Evolutionary conservation across 1,140 invertebrate species (phyloP).

Genomic region (Papilio polytes): DNA sequence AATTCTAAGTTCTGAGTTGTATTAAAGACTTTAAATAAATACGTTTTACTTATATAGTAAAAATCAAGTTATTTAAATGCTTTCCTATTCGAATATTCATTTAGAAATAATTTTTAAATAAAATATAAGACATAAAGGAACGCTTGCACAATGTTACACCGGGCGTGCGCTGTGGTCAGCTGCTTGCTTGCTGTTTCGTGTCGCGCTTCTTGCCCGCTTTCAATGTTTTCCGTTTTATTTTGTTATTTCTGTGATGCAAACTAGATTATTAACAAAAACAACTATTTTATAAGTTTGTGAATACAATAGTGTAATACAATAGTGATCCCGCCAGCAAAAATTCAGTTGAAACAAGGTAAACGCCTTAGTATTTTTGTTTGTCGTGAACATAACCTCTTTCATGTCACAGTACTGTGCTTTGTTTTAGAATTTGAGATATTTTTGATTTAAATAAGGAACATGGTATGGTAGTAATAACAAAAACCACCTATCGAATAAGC

Average conservation of each 20-base stretch:
- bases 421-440: slow-evolving; percentile 57
- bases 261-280: slow-evolving; percentile 79
- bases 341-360: slow-evolving; percentile 77
- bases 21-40: background rate
- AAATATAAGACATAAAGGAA: slow-evolving; percentile 36
- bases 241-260: slow-evolving; percentile 84
- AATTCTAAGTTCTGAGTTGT: background rate
- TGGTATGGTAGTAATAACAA: background rate
- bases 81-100: background rate
- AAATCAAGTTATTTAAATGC: background rate
- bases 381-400: slow-evolving; percentile 80
- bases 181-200: slow-evolving; percentile 84
- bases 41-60: background rate
- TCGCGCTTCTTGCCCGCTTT: slow-evolving; percentile 85
- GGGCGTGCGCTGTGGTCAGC: slow-evolving; percentile 79
- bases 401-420: slow-evolving; percentile 62
- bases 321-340: slow-evolving; percentile 72
- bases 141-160: slow-evolving; percentile 69
- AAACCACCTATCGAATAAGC: background rate
- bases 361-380: slow-evolving; percentile 84
- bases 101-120: slow-evolving; percentile 18
- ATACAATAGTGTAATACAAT: slow-evolving; percentile 73
- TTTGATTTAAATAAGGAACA: slow-evolving; percentile 4
- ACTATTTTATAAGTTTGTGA: slow-evolving; percentile 70
- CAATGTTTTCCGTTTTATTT: slow-evolving; percentile 85